Evolutionary conservation across 2,113 vertebrate genomes (phyloP).

Genomic region (Eretmodus cyanostictus): DNA sequence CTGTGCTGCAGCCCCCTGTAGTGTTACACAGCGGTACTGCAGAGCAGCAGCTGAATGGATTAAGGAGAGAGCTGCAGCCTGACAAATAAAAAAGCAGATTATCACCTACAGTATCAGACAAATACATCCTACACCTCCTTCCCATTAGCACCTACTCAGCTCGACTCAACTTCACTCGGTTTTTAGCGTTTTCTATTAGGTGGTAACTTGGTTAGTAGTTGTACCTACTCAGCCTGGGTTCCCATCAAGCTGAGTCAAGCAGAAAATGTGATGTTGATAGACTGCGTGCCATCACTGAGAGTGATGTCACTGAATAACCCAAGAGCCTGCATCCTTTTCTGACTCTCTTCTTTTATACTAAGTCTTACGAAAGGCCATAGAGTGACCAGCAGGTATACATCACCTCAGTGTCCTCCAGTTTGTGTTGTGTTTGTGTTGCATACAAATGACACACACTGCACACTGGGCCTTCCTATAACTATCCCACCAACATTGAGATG

Average conservation of each 20-base stretch:
- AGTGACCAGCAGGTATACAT: not conserved
- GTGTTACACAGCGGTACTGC: constrained; percentile 69
- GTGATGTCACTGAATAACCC: not conserved
- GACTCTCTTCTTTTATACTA: not conserved
- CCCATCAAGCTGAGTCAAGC: not conserved
- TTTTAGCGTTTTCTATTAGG: not conserved
- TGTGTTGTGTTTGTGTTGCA: not conserved
- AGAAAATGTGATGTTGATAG: not conserved
- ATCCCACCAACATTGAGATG: accelerated
- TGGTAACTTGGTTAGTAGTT: not conserved
- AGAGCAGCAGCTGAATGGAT: constrained; percentile 74
- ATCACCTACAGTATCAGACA: accelerated
- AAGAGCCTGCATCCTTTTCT: not conserved
- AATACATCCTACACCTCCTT: not conserved
- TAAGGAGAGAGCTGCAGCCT: constrained; percentile 71
- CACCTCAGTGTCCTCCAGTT: not conserved
- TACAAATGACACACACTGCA: not conserved
- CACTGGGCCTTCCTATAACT: not conserved
- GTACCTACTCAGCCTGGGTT: not conserved
- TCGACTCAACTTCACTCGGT: accelerated
- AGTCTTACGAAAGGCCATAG: accelerated
- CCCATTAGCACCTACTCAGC: not conserved
- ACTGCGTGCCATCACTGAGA: accelerated
- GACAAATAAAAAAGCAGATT: not conserved
- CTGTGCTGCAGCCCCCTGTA: constrained; percentile 68